phyloP scores from a whole-genome alignment of 2,888 invertebrate species.

The Mechanitis mazaeus region DNA sequence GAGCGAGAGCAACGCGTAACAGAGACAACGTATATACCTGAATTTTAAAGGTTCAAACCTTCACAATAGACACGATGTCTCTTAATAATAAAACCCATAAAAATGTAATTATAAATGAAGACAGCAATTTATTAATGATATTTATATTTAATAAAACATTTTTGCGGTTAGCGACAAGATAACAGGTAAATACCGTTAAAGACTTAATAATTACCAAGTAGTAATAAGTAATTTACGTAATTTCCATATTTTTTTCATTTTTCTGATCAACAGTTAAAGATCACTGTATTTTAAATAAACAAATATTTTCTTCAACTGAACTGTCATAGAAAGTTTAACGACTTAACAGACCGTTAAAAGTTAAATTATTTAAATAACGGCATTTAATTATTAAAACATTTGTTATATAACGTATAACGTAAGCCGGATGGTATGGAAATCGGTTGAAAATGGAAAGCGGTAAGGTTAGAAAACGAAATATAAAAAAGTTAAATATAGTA shows the following conservation, averaged over 20 bases:
- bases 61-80: constrained; percentile 31
- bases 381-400: constrained; percentile 15
- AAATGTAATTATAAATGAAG: too few relatives aligned
- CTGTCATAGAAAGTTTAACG: constrained; percentile 10
- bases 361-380: constrained; percentile 22
- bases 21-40: constrained; percentile 54
- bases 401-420: constrained; percentile 24
- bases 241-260: too few relatives aligned
- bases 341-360: constrained; percentile 9
- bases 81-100: constrained; percentile 2
- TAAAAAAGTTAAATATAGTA: neutral
- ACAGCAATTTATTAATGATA: too few relatives aligned
- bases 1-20: constrained; percentile 45
- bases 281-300: neutral
- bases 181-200: too few relatives aligned
- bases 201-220: too few relatives aligned
- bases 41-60: constrained; percentile 59
- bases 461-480: constrained; percentile 6
- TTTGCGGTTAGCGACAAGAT: too few relatives aligned
- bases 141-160: too few relatives aligned
- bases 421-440: constrained; percentile 29
- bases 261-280: too few relatives aligned
- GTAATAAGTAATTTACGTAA: too few relatives aligned
- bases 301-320: neutral
- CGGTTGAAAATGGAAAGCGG: constrained; percentile 26